These are phyloP conservation scores for Caenorhabditis brenneri DNA, from an alignment of 1,140 invertebrate species.

Conservation along the genomic window DNA sequence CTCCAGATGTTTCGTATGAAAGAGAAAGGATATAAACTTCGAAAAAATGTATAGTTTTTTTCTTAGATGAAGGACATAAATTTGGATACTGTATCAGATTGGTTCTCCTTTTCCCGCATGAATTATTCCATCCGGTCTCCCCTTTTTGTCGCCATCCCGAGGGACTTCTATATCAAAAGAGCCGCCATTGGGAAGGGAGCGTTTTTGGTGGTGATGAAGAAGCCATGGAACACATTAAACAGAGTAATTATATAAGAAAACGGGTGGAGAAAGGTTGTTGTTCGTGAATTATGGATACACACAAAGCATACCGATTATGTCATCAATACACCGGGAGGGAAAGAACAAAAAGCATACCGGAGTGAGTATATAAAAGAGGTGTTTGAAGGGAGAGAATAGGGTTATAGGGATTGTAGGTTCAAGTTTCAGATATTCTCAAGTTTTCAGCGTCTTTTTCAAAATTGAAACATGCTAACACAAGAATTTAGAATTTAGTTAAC, in stretches of 20 bases:
- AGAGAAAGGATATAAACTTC: not conserved
- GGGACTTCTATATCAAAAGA: conserved; percentile 19
- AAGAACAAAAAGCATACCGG: not conserved
- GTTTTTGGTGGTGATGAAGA: not conserved
- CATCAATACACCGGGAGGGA: conserved; percentile 12
- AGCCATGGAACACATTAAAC: conserved; percentile 12
- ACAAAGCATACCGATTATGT: conserved; percentile 39
- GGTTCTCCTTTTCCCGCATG: conserved; percentile 23
- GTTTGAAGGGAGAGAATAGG: not conserved
- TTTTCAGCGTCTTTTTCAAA: too few species aligned
- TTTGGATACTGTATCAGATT: not conserved
- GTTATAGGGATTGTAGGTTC: not conserved
- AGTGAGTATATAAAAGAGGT: not conserved
- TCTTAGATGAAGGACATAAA: too few species aligned
- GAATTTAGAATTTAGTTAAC: too few species aligned
- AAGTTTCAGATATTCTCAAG: too few species aligned
- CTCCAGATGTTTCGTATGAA: conserved; percentile 13
- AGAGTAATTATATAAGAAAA: conserved; percentile 44
- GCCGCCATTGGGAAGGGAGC: not conserved
- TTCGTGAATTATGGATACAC: conserved; percentile 28
- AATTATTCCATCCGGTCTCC: not conserved
- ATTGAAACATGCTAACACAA: too few species aligned
- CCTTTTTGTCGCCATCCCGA: too few species aligned
- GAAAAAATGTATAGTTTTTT: not conserved
- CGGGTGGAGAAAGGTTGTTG: not conserved